A percentile compares a stretch with the other conserved stretches of the same genome.
Evolutionary conservation across 2,113 vertebrate genomes (phyloP).

Genomic region (Ancistrus triradiatus): DNA sequence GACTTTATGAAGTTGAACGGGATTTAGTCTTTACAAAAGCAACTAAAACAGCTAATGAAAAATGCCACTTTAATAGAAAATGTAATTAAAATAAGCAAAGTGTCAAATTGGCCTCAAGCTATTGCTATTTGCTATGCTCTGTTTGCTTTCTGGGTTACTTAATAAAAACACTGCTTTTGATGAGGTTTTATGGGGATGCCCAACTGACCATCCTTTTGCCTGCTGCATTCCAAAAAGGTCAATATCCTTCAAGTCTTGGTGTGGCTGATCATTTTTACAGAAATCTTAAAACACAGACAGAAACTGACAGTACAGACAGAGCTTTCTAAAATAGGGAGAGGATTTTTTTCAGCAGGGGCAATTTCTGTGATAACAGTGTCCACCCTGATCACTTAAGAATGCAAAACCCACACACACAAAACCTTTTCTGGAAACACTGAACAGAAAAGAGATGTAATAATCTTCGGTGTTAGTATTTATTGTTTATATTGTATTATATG

Average conservation of each 20-base stretch:
- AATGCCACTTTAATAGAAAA: background rate
- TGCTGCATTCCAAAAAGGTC: background rate
- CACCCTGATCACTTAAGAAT: too few relatives aligned
- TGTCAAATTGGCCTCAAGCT: background rate
- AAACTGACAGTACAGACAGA: conserved; percentile 8
- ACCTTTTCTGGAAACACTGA: background rate
- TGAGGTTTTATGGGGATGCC: background rate
- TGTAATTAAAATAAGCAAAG: background rate
- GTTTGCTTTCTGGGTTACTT: too few relatives aligned
- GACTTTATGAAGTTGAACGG: conserved; percentile 1
- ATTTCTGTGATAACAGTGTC: too few relatives aligned
- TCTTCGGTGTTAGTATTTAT: too few relatives aligned
- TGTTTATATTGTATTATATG: too few relatives aligned
- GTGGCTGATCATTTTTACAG: too few relatives aligned
- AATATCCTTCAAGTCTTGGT: too few relatives aligned
- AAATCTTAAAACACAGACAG: too few relatives aligned
- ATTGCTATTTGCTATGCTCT: too few relatives aligned
- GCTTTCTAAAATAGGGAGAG: conserved; percentile 39
- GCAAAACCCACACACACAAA: conserved; percentile 2
- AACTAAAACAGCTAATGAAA: background rate
- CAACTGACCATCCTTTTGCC: background rate
- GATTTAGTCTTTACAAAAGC: too few relatives aligned
- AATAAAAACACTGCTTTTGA: background rate
- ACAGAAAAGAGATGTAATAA: background rate
- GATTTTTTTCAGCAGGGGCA: conserved; percentile 52